These are phyloP conservation scores for Prionailurus viverrinus DNA, from an alignment of 2,113 vertebrate genomes.

Conservation along the genomic window DNA sequence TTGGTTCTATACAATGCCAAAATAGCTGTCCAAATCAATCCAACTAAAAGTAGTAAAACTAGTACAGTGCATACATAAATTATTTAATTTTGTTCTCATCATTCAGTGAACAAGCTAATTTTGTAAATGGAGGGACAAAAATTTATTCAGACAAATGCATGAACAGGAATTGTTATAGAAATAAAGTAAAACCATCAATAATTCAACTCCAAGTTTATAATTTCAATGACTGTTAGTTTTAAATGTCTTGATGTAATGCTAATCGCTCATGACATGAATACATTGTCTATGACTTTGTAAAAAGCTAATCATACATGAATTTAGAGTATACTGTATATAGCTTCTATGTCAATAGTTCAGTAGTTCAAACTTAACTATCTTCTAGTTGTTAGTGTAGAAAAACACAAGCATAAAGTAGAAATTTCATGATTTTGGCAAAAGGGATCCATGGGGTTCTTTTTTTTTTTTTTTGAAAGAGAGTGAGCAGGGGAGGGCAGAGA, in stretches of 20 bases:
- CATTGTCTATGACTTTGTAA: not conserved
- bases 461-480: too few species aligned
- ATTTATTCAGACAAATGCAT: not conserved
- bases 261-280: not conserved
- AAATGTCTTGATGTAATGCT: not conserved
- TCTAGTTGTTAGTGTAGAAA: not conserved
- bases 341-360: not conserved
- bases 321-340: not conserved
- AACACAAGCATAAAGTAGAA: not conserved
- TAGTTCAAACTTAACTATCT: not conserved
- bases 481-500: too few species aligned
- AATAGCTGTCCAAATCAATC: constrained; percentile 4
- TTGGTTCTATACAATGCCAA: not conserved
- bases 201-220: not conserved
- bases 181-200: not conserved
- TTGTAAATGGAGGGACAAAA: not conserved
- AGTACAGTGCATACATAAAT: not conserved
- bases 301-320: not conserved
- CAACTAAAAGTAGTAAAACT: not conserved
- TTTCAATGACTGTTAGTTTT: not conserved
- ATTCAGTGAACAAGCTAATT: not conserved
- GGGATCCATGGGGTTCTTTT: not conserved
- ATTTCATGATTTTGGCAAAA: not conserved
- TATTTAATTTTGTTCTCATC: not conserved
- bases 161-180: not conserved